Base-by-base conservation (phyloP, 2,888 invertebrate genomes). In the Hofmannophila pseudospretella region DNA sequence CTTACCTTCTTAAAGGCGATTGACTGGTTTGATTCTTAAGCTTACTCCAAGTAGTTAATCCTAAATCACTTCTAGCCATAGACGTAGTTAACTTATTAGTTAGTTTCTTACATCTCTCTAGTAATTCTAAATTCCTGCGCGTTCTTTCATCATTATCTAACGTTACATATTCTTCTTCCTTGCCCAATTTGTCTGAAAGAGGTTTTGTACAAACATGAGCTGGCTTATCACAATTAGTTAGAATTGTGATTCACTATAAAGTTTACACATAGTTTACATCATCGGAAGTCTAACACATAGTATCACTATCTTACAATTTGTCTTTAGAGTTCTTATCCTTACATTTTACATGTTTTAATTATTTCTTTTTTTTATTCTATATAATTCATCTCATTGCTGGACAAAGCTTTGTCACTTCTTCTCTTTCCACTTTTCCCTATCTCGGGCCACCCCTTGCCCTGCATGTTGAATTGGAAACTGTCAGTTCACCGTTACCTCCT, bases 41-140 rank as follows among this genome's bases (percentile, higher is more conserved):
- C 72, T 95, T 95, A 79, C 95, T 94, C 94, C 95, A 95, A 29
- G 96, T 95, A 50, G 95, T 96, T 78, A 94, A 93, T 54, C 94
- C 94, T 61, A 94, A 93, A 76, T 96, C 96, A 41, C 96, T 96
- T 69, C 93, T 93, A 44, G 94, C 94, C 95, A 96, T 95, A 54
- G 94, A 93, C 47, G 91, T 89, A 59, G 93, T 92, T 73, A 92
- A 67, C 67, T 79, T 82, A 75, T 77, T 75, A 32, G 86, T 86
- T 71, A 86, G 52, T 70, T 78, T 82, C 67, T 85, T 85, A 84
- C 86, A 86, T 74, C 82, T 76, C 47, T 85, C 82, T 80, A 86
- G 71, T 76, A 86, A 79, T 74, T 85, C 86, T 84, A 86, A 80
- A 71, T 86, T 86, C 79, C 86, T 86, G 85, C 85, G 86, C 82